Conservation (phyloP, 2,797 vertebrate genomes). For the Oophaga sylvatica region DNA sequence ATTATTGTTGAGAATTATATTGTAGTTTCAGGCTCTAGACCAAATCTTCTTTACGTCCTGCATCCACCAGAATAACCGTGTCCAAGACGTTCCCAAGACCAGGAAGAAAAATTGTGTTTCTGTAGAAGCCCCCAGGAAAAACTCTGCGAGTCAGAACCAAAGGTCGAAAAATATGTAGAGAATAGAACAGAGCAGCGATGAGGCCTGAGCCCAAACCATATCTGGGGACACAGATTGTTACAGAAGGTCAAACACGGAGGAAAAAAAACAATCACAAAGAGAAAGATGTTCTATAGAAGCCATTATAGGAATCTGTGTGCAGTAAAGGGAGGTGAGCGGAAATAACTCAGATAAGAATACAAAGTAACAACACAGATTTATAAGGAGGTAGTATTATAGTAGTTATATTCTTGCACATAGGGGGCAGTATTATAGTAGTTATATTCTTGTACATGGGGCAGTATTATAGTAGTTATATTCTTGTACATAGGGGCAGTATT, state of each 20-base stretch:
- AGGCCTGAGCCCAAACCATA: not conserved
- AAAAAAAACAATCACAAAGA: not conserved
- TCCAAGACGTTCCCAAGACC: not conserved
- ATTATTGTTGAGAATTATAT: not conserved
- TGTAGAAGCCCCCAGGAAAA: not conserved
- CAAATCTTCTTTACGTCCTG: not conserved
- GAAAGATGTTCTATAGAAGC: not conserved
- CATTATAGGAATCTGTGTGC: not conserved
- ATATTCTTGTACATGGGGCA: too few relatives aligned
- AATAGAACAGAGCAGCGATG: not conserved
- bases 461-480: too few relatives aligned
- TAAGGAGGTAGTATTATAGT: too few relatives aligned
- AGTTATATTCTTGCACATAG: too few relatives aligned
- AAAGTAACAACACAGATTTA: not conserved
- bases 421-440: too few relatives aligned
- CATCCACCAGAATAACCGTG: not conserved
- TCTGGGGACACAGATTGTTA: not conserved
- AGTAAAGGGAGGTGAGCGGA: not conserved
- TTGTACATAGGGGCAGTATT: too few relatives aligned
- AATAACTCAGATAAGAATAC: not conserved
- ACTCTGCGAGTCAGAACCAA: constrained; percentile 6
- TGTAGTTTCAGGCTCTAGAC: not conserved
- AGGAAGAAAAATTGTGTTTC: not conserved
- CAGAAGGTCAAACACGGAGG: not conserved
- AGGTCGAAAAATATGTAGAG: not conserved